phyloP scores from a whole-genome alignment of 2,797 vertebrate genomes.

The Pantherophis alleghaniensis region DNA sequence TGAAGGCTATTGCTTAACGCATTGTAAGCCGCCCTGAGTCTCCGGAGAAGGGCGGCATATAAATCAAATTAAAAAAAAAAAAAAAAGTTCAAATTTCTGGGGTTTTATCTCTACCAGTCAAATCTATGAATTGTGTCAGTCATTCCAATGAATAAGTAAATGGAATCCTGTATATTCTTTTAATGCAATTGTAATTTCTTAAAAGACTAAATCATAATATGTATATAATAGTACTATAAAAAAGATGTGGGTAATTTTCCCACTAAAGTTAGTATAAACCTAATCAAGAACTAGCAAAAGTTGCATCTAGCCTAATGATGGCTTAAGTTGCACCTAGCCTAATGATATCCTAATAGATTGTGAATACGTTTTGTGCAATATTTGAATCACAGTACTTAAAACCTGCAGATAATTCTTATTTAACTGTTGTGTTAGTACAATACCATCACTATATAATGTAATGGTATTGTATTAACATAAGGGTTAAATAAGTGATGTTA shows the following conservation, averaged over 20 bases:
- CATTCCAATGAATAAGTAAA: neutral
- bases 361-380: neutral
- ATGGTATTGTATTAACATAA: too few species aligned
- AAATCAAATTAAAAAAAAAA: too few species aligned
- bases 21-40: too few species aligned
- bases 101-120: constrained; percentile 19
- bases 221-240: neutral
- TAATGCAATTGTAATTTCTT: constrained; percentile 9
- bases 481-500: neutral
- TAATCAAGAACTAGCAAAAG: neutral
- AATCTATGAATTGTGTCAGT: neutral
- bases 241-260: neutral
- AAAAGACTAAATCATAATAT: neutral
- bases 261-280: neutral
- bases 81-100: neutral
- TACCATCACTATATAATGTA: neutral
- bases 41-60: too few species aligned
- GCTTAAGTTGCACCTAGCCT: neutral
- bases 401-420: too few species aligned
- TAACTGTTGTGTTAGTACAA: neutral
- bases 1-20: too few species aligned
- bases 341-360: neutral
- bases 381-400: neutral
- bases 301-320: neutral
- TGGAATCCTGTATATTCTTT: neutral